Base-by-base conservation (phyloP, 1,140 invertebrate species). In the Holotrichia oblita region DNA sequence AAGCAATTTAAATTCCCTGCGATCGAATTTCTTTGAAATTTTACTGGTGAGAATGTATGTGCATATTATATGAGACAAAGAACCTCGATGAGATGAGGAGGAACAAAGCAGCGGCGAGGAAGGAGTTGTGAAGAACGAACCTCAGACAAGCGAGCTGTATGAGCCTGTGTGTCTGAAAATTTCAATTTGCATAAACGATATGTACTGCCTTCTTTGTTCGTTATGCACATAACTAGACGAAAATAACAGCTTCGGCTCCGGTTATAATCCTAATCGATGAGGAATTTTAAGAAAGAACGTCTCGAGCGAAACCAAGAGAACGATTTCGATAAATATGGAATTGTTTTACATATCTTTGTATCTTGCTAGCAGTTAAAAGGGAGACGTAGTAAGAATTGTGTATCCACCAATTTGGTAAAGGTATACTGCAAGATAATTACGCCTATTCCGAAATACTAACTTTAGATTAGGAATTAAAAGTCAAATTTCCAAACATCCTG, bases 1-100 rank as follows among this genome's bases (percentile, higher is more conserved):
- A 55, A 55, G 48, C 48, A 55, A 55, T 55, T 55, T 55, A 7
- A n/a, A 55, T n/a, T 55, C 14, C 48, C 48, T 17, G 48, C n/a
- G 12, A 55, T 55, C 48, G 48, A 55, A 17, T 55, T 55, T 55
- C 48, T 55, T 55, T 55, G 48, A 55, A 55, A 55, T 55, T 55
- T 55, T 17, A 55, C 48, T 55, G 14, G 48, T 6, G 48, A 7
- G 17, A 6, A 55, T 55, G 14, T 55, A 55, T 14, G 48, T 55
- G 48, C 48, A 55, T 55, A 55, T 55, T 55, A 55, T n/a, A 55
- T 55, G 48, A 55, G 48, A 55, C 48, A 55, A 55, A 55, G 48
- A 55, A 17, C 2, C 27, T 55, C 14, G 48, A 55, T 55, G 48
- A 55, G 48, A 14, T 14, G 7, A 55, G 14, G 48, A 55, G 12